These are phyloP conservation scores for Mylabris phalerata DNA, from an alignment of 1,140 invertebrate genomes.

Conservation along the genomic window DNA sequence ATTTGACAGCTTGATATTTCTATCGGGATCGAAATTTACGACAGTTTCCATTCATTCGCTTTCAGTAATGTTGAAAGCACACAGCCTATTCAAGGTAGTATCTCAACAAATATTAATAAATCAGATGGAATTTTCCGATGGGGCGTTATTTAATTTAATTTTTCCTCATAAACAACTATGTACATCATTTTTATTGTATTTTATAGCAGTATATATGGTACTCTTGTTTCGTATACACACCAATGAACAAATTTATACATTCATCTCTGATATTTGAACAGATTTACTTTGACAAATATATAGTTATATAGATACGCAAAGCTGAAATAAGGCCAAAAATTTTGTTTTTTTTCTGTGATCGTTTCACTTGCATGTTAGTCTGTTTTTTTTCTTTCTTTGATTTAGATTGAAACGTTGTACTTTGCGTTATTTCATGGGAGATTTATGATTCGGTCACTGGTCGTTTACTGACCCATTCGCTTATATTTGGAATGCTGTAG, in stretches of 20 bases:
- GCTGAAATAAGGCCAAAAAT: no score
- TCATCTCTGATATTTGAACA: constrained; percentile 10
- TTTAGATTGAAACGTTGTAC: background rate
- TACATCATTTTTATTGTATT: constrained; percentile 6
- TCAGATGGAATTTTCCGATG: no score
- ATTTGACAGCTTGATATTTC: no score
- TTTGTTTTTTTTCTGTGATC: no score
- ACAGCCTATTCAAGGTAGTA: no score
- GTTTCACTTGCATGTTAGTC: background rate
- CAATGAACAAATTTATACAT: constrained; percentile 5
- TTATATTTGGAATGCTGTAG: constrained; percentile 52
- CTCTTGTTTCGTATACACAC: constrained; percentile 9
- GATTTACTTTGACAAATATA: background rate
- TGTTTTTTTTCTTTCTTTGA: constrained; percentile 4
- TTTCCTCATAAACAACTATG: no score
- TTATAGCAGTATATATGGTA: constrained; percentile 9
- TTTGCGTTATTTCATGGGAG: background rate
- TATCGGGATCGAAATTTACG: no score
- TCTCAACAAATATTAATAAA: no score
- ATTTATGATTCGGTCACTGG: constrained; percentile 49
- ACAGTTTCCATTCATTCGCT: no score
- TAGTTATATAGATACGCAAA: background rate
- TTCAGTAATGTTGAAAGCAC: no score
- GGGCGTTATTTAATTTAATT: no score
- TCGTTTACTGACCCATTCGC: constrained; percentile 57